Evolutionary conservation across 1,140 invertebrate genomes (phyloP).

Genomic region (Melanaphis sacchari): DNA sequence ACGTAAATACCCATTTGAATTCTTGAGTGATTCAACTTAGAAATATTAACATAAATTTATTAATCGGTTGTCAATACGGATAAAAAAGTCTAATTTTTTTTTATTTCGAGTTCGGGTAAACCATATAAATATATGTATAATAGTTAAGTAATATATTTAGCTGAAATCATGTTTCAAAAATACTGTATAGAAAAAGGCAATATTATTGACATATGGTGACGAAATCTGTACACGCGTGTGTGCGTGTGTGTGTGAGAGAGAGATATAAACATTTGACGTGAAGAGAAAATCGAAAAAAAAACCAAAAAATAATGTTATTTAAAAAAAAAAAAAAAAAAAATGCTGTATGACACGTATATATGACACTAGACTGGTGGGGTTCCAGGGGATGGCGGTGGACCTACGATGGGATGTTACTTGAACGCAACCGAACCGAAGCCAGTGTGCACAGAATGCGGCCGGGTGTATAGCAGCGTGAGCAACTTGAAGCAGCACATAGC

Average conservation of each 20-base stretch:
- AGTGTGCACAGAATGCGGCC: constrained; percentile 73
- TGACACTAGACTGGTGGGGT: constrained; percentile 56
- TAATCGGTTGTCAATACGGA: background rate
- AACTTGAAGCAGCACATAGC: constrained; percentile 78
- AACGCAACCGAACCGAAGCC: constrained; percentile 65
- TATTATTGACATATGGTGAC: background rate
- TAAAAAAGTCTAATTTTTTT: background rate
- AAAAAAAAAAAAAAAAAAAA: constrained; percentile 26
- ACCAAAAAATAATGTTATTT: background rate
- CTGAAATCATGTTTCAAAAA: background rate
- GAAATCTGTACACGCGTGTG: background rate
- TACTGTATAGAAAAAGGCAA: background rate
- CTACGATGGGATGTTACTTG: constrained; percentile 56
- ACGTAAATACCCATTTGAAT: background rate
- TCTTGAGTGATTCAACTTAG: background rate
- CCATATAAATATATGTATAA: background rate
- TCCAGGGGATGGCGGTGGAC: constrained; percentile 58
- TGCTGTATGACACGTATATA: constrained; percentile 48
- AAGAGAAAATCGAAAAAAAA: background rate
- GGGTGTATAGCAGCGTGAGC: constrained; percentile 72
- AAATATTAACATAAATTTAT: background rate
- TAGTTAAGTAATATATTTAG: background rate
- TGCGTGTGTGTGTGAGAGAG: too few species aligned
- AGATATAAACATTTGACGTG: background rate
- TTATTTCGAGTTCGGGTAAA: background rate